Percentiles rank a stretch among this genome's conserved stretches.
phyloP scores from a whole-genome alignment of 2,888 invertebrate genomes.

The Pristionchus mayeri region DNA sequence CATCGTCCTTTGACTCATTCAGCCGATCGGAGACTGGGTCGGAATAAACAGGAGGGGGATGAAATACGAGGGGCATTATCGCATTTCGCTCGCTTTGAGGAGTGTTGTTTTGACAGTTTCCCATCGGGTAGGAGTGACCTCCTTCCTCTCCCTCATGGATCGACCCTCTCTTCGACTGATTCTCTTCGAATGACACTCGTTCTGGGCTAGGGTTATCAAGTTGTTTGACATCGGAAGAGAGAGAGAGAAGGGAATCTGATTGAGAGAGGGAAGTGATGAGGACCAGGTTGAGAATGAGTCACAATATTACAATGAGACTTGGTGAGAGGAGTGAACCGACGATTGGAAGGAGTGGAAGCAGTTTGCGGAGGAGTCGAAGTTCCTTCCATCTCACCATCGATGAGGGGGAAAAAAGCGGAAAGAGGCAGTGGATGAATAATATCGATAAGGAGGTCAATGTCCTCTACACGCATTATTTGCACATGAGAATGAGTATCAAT shows the following conservation, averaged over 20 bases:
- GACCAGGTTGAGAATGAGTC: background rate
- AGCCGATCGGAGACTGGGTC: background rate
- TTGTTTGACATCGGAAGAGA: constrained; percentile 39
- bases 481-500: background rate
- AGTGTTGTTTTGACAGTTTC: constrained; percentile 35
- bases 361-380: too few species aligned
- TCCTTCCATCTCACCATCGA: background rate
- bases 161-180: background rate
- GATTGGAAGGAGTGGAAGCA: too few species aligned
- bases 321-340: background rate
- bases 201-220: constrained; percentile 27
- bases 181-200: background rate
- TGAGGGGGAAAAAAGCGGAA: background rate
- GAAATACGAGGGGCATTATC: constrained; percentile 38
- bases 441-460: background rate
- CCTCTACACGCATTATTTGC: background rate
- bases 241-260: constrained; percentile 1
- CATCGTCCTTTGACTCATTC: constrained; percentile 8
- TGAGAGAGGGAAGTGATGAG: constrained; percentile 22
- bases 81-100: constrained; percentile 2
- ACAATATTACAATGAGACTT: constrained; percentile 24
- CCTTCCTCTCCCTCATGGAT: background rate
- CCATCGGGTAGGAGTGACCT: background rate
- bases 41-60: constrained; percentile 18
- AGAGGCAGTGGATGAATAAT: background rate